Percentiles rank a stretch among this genome's conserved stretches.
Evolutionary conservation across 2,113 vertebrate species (phyloP).

Genomic region (Euleptes europaea): DNA sequence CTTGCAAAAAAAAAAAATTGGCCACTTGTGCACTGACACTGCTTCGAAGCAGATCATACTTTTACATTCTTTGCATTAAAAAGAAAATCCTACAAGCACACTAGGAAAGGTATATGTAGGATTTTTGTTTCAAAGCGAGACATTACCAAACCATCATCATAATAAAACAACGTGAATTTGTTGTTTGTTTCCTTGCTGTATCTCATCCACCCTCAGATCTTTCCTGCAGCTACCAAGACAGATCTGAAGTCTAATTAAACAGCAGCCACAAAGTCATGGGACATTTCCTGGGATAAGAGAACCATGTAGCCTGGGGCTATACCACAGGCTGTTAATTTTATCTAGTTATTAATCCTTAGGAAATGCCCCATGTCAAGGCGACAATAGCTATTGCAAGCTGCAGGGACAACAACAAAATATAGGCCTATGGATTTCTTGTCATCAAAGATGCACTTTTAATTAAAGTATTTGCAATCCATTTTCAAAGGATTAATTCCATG

Average conservation of each 20-base stretch:
- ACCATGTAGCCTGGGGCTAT: not conserved
- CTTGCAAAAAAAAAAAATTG: not conserved
- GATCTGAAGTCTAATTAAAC: slow-evolving; percentile 23
- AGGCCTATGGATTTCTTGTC: not conserved
- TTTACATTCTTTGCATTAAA: not conserved
- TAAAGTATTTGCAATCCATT: not conserved
- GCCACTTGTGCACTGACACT: not conserved
- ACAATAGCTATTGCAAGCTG: not conserved
- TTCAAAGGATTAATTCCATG: not conserved
- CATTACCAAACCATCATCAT: not conserved
- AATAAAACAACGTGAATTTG: not conserved
- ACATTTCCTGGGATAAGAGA: not conserved
- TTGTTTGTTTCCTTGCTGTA: not conserved
- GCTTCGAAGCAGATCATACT: not conserved
- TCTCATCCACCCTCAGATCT: not conserved
- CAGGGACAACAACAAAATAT: not conserved
- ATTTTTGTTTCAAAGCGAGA: not conserved
- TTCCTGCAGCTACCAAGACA: not conserved
- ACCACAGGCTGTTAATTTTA: slow-evolving; percentile 22
- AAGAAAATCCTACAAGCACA: not conserved
- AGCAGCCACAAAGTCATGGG: not conserved
- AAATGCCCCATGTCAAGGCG: slow-evolving; percentile 3
- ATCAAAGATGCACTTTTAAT: not conserved
- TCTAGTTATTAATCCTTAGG: slow-evolving; percentile 12
- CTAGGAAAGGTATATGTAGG: not conserved